These are phyloP conservation scores for Calameuta pallipes DNA, from an alignment of 2,888 invertebrate genomes.

Conservation along the genomic window DNA sequence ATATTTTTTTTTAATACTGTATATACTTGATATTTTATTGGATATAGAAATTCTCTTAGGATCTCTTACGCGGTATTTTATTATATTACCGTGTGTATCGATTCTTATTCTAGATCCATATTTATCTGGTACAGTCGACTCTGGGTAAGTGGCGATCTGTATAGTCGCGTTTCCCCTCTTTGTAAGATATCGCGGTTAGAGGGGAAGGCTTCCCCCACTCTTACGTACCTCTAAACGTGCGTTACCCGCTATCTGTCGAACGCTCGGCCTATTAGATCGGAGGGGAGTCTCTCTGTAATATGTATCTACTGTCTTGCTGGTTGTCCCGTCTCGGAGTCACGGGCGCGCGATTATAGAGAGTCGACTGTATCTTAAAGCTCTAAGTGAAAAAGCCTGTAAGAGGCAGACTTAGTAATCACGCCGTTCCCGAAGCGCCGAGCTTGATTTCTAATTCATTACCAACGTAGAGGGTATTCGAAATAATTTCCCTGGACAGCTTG, in stretches of 20 bases:
- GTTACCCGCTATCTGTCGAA: not conserved
- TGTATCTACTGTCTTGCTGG: not conserved
- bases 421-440: constrained; percentile 4
- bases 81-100: too few relatives aligned
- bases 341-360: not conserved
- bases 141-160: too few relatives aligned
- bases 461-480: constrained; percentile 19
- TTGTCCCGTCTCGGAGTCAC: not conserved
- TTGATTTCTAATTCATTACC: constrained; percentile 40
- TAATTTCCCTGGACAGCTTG: constrained; percentile 23
- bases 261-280: not conserved
- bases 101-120: too few relatives aligned
- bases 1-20: too few relatives aligned
- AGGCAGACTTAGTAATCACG: not conserved
- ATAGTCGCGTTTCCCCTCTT: not conserved
- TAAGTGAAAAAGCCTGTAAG: too few relatives aligned
- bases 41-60: too few relatives aligned
- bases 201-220: not conserved
- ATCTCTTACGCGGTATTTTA: too few relatives aligned
- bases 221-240: not conserved
- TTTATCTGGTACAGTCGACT: not conserved
- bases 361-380: not conserved
- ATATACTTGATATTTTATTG: too few relatives aligned
- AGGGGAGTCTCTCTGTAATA: not conserved
- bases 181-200: not conserved